Evolutionary conservation across 2,113 vertebrate genomes (phyloP).

Genomic region (Setophaga kirtlandii): DNA sequence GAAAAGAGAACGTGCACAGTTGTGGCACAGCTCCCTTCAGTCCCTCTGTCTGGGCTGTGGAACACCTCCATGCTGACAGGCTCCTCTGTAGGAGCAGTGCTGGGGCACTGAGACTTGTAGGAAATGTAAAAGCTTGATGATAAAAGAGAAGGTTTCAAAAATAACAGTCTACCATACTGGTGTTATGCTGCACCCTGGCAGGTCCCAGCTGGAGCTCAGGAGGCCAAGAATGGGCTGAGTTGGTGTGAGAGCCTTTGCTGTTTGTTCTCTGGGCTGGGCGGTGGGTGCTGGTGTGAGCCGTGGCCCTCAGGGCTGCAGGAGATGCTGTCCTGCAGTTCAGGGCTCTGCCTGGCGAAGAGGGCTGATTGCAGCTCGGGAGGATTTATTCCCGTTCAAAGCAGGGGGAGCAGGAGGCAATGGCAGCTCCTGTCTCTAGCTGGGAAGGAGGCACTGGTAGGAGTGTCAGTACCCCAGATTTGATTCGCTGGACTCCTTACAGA

Average conservation of each 20-base stretch:
- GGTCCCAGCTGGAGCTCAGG: neutral
- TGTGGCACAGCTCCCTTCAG: neutral
- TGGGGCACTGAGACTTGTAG: neutral
- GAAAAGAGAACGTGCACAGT: neutral
- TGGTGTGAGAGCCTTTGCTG: neutral
- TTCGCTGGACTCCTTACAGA: neutral
- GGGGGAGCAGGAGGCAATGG: neutral
- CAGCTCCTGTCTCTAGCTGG: neutral
- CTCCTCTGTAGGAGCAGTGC: neutral
- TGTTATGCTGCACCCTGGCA: neutral
- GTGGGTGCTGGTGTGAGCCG: fast-evolving
- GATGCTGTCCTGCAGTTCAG: neutral
- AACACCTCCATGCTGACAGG: neutral
- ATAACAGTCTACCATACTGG: neutral
- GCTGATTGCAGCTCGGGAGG: neutral
- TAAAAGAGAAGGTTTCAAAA: neutral
- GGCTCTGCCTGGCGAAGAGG: neutral
- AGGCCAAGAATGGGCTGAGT: neutral
- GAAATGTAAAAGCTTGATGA: neutral
- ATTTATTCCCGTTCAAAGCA: neutral
- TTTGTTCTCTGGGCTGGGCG: neutral
- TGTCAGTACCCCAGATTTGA: neutral
- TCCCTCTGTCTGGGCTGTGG: neutral
- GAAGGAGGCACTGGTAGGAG: too few species aligned
- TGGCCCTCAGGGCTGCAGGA: neutral